Base-by-base conservation (phyloP, 2,888 invertebrate species). In the Macrophya alboannulata region DNA sequence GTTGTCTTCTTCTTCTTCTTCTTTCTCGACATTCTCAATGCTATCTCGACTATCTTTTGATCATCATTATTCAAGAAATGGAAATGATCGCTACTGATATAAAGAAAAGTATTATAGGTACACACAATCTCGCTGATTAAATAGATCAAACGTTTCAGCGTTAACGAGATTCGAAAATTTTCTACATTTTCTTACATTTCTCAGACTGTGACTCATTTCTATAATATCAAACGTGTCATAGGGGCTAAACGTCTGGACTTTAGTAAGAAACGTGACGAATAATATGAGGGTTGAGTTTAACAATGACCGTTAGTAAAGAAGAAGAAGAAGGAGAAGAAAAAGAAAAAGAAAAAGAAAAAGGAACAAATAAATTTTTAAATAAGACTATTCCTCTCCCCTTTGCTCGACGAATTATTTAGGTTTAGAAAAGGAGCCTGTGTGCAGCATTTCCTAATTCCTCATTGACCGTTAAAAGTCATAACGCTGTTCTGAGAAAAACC, bases 381-480 rank as follows among this genome's bases (percentile, higher is more conserved):
- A 37, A 74, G 31, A 45, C 45, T 45, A 43, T 45, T 74, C 74
- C 31, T 74, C 74, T 15, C 72, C 21, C 45, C 45, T 74, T n/a
- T n/a, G 4, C 48, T 76, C 12, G 21, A 25, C 45, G 12, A 55
- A n/a, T 25, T 76, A 9, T 48, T n/a, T 6, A 31, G 25, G 48
- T 15, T 25, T 12, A 48, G 25, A 45, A 25, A 48, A 31, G 12
- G 12, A 48, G 15, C 10, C 62, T 62, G 25, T 62, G 12, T 21
- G 25, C 21, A 48, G 74, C 74, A 77, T 77, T 77, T 48, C 51
- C 43, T 55, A 77, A 77, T 77, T 59, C n/a, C 17, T 55, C 37
- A 79, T 79, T 79, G 62, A 59, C 62, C 79, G 79, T 79, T 79
- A 37, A 40, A 77, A 79, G 25, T 79, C 62, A 31, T 72, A 21